Base-by-base conservation (phyloP, 2,113 vertebrate genomes). In the Barbus barbus region DNA sequence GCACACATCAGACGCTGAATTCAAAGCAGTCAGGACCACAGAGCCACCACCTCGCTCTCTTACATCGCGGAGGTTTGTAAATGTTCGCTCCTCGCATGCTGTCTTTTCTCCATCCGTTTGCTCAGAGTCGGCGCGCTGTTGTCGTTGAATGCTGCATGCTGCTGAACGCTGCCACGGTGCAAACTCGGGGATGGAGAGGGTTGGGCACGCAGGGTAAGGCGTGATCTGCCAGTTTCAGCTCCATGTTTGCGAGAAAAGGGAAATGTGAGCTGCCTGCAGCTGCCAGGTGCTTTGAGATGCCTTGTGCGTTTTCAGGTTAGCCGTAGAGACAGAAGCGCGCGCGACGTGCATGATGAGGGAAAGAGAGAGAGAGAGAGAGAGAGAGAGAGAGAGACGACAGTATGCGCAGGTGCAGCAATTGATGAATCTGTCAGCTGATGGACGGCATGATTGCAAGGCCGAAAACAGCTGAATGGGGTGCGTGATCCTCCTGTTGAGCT, bases 41-140 rank as follows among this genome's bases (percentile, higher is more conserved):
- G 84, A 83, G 63, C 63, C 76, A 56, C 74, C 71, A 56, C 51
- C 53, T 48, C 46, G 13, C 67, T 77, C 71, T 84, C 67, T 51
- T 76, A 14, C 67, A 74, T 36, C 81, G 61, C 31, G 56, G 85
- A 89, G 88, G 90, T 89, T 84, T 81, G 88, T 90, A 86, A 76
- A 79, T n/a, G 16, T 78, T 75, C 22, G 33, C 56, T 73, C 20
- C 4, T 83, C 81, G 85, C 84, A 87, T 81, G 72, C 26, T 46
- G n/a, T 73, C 33, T 60, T 85, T 73, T 61, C 33, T 67, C 20
- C 22, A 72, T 26, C 38, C 9, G 3, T 84, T n/a, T 58, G 53
- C 6, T 69, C 26, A 53, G 78, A 46, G 12, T 22, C 38, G 5
- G 80, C 71, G 56, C 36, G 80, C 22, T 75, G 12, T 48, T 60